Conservation (phyloP, 1,140 invertebrate species). For the Ooceraea biroi region DNA sequence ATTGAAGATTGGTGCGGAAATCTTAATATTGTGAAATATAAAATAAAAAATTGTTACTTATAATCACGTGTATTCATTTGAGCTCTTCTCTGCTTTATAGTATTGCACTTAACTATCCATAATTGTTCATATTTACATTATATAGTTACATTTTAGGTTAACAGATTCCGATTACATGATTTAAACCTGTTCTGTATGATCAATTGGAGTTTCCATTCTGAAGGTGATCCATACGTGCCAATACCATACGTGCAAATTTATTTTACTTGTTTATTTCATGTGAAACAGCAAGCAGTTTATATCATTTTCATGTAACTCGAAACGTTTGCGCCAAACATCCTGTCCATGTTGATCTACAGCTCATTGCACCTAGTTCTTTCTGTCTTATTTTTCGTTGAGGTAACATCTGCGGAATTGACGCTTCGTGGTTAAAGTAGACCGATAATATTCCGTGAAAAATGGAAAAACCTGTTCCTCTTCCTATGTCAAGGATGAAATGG, state of each 20-base stretch:
- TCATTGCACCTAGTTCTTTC: constrained; percentile 27
- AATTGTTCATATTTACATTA: too few species aligned
- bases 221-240: constrained; percentile 37
- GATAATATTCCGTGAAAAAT: constrained; percentile 77
- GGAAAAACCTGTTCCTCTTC: constrained; percentile 81
- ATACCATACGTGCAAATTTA: not conserved
- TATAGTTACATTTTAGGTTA: not conserved
- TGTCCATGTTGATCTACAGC: constrained; percentile 9
- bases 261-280: constrained; percentile 18
- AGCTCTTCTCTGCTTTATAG: too few species aligned
- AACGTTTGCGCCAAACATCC: constrained; percentile 32
- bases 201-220: not conserved
- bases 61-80: too few species aligned
- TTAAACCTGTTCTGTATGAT: constrained; percentile 29
- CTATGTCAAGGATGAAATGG: constrained; percentile 72
- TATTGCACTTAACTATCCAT: too few species aligned
- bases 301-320: constrained; percentile 29
- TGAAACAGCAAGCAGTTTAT: constrained; percentile 8
- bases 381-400: constrained; percentile 51
- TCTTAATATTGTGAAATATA: too few species aligned
- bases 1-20: too few species aligned
- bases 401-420: constrained; percentile 72
- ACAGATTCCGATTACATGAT: constrained; percentile 14
- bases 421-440: constrained; percentile 74
- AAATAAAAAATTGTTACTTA: too few species aligned